Evolutionary conservation across 2,797 vertebrate genomes (phyloP).

Genomic region (Sebastes melanostomus): DNA sequence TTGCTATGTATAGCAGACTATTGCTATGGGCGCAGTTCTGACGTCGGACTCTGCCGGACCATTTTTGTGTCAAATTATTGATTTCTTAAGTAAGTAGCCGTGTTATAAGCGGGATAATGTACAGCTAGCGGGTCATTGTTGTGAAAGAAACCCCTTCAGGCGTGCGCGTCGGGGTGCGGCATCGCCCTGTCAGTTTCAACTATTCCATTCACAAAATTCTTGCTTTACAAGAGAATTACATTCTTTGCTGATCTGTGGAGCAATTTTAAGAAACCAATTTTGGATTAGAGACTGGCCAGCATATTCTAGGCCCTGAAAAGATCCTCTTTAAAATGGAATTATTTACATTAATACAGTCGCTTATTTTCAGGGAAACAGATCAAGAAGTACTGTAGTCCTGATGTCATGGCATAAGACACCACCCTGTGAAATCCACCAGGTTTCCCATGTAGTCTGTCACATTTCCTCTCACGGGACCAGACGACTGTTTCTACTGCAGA

Average conservation of each 20-base stretch:
- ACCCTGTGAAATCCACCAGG: background rate
- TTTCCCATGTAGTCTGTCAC: constrained; percentile 22
- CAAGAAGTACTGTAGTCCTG: background rate
- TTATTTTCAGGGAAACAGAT: background rate
- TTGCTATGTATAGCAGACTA: no score
- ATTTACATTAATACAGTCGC: background rate
- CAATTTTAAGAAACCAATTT: background rate
- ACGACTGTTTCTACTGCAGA: constrained; percentile 21
- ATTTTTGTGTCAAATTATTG: no score
- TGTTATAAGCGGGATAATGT: no score
- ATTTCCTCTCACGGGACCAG: constrained; percentile 43
- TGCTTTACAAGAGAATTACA: background rate
- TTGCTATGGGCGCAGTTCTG: no score
- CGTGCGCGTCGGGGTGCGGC: no score
- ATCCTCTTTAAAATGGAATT: background rate
- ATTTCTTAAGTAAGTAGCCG: no score
- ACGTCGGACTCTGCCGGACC: rapidly evolving
- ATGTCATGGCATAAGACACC: background rate
- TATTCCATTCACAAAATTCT: background rate
- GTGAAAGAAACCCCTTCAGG: no score
- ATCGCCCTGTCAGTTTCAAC: background rate
- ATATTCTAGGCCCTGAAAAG: background rate
- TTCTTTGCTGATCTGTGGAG: background rate
- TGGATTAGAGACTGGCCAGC: background rate
- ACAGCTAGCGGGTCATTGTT: no score